Evolutionary conservation across 2,888 invertebrate species (phyloP).

Genomic region (Endomychus coccineus): DNA sequence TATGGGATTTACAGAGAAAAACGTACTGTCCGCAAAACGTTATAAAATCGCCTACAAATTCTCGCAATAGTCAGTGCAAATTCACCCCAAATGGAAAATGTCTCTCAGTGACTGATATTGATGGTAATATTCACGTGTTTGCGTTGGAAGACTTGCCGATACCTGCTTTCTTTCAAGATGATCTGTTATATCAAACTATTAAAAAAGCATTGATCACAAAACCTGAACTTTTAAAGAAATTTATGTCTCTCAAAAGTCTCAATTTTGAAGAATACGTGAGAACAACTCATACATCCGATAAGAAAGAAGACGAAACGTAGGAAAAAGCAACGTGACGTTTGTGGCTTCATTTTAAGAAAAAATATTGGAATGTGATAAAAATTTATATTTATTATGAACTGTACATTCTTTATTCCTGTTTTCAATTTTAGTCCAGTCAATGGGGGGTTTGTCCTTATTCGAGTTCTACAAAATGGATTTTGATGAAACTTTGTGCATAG

Average conservation of each 20-base stretch:
- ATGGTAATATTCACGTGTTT: constrained; percentile 60
- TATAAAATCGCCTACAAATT: constrained; percentile 46
- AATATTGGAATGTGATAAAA: too few relatives aligned
- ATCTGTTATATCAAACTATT: constrained; percentile 56
- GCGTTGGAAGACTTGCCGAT: constrained; percentile 70
- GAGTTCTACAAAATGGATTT: too few relatives aligned
- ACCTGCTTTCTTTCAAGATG: constrained; percentile 59
- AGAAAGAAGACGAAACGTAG: neutral
- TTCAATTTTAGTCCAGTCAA: too few relatives aligned
- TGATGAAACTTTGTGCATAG: too few relatives aligned
- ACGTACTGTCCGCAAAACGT: constrained; percentile 60
- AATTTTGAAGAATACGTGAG: constrained; percentile 13
- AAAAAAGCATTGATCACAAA: constrained; percentile 56
- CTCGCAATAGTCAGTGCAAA: constrained; percentile 48
- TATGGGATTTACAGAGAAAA: constrained; percentile 75
- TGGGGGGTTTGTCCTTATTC: too few relatives aligned
- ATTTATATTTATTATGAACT: too few relatives aligned
- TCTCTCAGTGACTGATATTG: constrained; percentile 59
- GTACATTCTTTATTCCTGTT: too few relatives aligned
- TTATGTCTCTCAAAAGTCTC: constrained; percentile 38
- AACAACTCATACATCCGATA: neutral
- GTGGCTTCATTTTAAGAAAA: too few relatives aligned
- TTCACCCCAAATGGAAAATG: constrained; percentile 64
- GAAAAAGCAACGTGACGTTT: too few relatives aligned
- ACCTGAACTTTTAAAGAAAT: constrained; percentile 52